Percentiles rank a stretch among this genome's conserved stretches.
phyloP scores from a whole-genome alignment of 2,888 invertebrate species.

The Amblyteles armatorius region DNA sequence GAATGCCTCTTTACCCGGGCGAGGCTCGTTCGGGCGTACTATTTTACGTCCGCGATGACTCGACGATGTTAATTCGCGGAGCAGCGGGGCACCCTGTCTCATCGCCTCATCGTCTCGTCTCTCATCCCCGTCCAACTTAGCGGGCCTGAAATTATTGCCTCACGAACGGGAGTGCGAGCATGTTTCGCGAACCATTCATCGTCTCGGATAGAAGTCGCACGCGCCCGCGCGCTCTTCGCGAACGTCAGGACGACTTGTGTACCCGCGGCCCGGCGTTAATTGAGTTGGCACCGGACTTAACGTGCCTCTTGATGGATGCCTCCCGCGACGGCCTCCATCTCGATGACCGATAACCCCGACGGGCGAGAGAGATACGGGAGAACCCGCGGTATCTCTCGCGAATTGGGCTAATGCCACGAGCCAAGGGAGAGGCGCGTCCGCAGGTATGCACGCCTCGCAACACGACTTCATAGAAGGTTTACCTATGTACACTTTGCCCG shows the following conservation, averaged over 20 bases:
- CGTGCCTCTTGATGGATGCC: constrained; percentile 67
- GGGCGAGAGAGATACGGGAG: constrained; percentile 1
- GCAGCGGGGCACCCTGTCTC: background rate
- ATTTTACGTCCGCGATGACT: background rate
- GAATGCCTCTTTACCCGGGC: background rate
- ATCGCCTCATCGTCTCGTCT: constrained; percentile 23
- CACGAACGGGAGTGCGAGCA: constrained; percentile 5
- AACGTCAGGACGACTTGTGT: constrained; percentile 38
- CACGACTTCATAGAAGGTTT: background rate
- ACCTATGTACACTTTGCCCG: background rate
- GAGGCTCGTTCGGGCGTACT: background rate
- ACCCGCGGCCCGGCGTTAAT: constrained; percentile 72
- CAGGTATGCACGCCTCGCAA: background rate
- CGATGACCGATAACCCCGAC: constrained; percentile 74
- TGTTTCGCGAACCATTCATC: constrained; percentile 56
- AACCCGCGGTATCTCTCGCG: constrained; percentile 22
- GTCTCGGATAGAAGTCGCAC: constrained; percentile 46
- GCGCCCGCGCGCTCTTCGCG: constrained; percentile 27
- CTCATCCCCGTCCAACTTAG: constrained; percentile 35
- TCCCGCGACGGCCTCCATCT: constrained; percentile 59
- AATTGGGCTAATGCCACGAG: constrained; percentile 66
- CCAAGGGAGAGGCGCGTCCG: constrained; percentile 18
- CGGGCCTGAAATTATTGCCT: constrained; percentile 55
- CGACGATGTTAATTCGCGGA: constrained; percentile 13
- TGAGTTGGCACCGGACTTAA: constrained; percentile 73